Evolutionary conservation across 1,140 invertebrate genomes (phyloP).

Genomic region (Andricus grossulariae): DNA sequence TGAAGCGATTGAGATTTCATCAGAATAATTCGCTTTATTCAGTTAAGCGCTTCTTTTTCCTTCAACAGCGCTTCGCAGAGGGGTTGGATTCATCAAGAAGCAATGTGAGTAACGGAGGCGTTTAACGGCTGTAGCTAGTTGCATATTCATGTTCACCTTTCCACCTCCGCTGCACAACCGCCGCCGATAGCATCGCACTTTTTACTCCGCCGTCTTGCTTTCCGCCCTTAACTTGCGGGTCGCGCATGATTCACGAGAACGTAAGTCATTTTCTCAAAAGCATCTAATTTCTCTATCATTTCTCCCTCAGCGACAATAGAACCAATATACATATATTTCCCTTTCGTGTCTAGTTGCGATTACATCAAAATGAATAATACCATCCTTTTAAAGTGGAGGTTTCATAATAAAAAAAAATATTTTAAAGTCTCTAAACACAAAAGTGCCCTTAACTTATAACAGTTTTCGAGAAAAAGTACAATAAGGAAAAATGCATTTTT

Average conservation of each 20-base stretch:
- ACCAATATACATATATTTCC: constrained; percentile 22
- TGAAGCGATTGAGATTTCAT: neutral
- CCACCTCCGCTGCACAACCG: constrained; percentile 52
- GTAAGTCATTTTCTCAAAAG: constrained; percentile 23
- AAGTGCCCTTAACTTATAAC: no score
- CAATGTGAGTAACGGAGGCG: constrained; percentile 57
- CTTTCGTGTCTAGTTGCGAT: constrained; percentile 1
- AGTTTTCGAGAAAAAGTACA: neutral
- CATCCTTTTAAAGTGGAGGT: neutral
- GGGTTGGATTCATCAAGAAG: constrained; percentile 50
- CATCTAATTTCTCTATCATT: constrained; percentile 26
- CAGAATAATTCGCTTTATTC: constrained; percentile 24
- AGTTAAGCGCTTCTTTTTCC: constrained; percentile 37
- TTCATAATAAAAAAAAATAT: neutral
- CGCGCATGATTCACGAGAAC: constrained; percentile 33
- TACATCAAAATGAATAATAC: constrained; percentile 13
- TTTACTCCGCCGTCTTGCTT: constrained; percentile 51
- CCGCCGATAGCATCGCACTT: constrained; percentile 55
- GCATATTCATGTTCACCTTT: constrained; percentile 61
- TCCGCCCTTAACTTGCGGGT: constrained; percentile 56
- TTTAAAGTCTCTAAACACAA: no score
- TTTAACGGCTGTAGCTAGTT: constrained; percentile 60
- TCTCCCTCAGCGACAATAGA: constrained; percentile 20
- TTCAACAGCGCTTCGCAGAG: neutral
- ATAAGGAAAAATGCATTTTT: constrained; percentile 36